phyloP scores from a whole-genome alignment of 2,888 invertebrate genomes.

The Oasisia sp. region DNA sequence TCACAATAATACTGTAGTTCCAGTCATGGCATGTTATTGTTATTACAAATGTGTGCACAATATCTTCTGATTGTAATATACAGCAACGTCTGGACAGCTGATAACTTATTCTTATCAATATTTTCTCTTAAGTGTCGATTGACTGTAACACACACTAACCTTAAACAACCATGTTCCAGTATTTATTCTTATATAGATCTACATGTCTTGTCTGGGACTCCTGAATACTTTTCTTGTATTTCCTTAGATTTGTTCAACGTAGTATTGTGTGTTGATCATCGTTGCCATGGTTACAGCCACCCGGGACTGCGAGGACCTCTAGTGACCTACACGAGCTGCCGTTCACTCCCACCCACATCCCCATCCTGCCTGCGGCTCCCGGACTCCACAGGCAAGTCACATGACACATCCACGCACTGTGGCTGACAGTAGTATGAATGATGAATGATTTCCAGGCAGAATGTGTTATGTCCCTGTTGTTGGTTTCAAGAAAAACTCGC shows the following conservation, averaged over 20 bases:
- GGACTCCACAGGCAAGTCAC: slow-evolving; percentile 49
- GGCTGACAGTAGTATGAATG: too few species aligned
- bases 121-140: background rate
- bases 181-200: too few species aligned
- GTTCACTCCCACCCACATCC: slow-evolving; percentile 58
- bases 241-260: too few species aligned
- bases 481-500: too few species aligned
- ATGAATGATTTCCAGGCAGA: too few species aligned
- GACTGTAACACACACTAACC: too few species aligned
- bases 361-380: slow-evolving; percentile 56
- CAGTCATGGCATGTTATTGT: background rate
- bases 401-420: background rate
- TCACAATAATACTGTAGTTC: background rate
- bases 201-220: too few species aligned
- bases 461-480: too few species aligned
- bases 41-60: background rate
- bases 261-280: background rate
- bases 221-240: too few species aligned
- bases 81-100: background rate
- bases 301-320: slow-evolving; percentile 21
- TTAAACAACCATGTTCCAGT: too few species aligned
- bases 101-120: background rate
- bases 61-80: background rate
- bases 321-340: slow-evolving; percentile 54
- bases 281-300: slow-evolving; percentile 18